Evolutionary conservation across 2,113 vertebrate genomes (phyloP).

Genomic region (Sebastes fasciatus): DNA sequence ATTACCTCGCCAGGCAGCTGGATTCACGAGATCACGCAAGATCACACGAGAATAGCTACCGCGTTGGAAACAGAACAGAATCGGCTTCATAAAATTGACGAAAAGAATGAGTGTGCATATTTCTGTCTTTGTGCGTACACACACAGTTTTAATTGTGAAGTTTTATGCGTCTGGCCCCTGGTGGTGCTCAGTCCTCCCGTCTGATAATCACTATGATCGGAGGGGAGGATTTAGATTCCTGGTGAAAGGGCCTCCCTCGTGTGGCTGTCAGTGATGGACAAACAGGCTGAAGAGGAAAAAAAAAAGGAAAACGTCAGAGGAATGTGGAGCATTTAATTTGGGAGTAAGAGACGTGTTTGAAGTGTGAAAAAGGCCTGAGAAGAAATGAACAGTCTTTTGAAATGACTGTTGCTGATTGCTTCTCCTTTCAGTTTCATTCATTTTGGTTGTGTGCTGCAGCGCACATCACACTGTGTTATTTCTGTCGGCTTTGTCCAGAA

Average conservation of each 20-base stretch:
- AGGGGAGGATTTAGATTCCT: conserved; percentile 13
- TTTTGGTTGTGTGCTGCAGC: conserved; percentile 34
- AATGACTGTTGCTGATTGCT: conserved; percentile 48
- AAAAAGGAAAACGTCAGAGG: conserved; percentile 15
- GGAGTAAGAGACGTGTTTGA: conserved; percentile 19
- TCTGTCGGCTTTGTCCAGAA: conserved; percentile 38
- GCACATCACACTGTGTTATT: conserved; percentile 34
- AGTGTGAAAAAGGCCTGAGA: conserved; percentile 32
- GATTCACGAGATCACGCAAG: too few relatives aligned
- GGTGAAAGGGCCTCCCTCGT: conserved; percentile 11
- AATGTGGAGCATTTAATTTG: conserved; percentile 37
- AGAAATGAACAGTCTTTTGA: conserved; percentile 35
- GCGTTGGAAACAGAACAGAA: not conserved
- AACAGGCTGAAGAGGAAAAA: conserved; percentile 8
- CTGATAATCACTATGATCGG: conserved; percentile 54
- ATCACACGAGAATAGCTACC: too few relatives aligned
- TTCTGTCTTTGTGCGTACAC: not conserved
- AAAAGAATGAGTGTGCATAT: not conserved
- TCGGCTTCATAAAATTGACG: not conserved
- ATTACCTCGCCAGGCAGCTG: too few relatives aligned
- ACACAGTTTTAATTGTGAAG: not conserved
- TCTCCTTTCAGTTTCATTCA: conserved; percentile 45
- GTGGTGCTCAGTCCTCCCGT: not conserved
- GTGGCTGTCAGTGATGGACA: conserved; percentile 26
- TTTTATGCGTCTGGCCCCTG: not conserved